phyloP scores from a whole-genome alignment of 2,888 invertebrate genomes.

The Drosophila niveifrons region DNA sequence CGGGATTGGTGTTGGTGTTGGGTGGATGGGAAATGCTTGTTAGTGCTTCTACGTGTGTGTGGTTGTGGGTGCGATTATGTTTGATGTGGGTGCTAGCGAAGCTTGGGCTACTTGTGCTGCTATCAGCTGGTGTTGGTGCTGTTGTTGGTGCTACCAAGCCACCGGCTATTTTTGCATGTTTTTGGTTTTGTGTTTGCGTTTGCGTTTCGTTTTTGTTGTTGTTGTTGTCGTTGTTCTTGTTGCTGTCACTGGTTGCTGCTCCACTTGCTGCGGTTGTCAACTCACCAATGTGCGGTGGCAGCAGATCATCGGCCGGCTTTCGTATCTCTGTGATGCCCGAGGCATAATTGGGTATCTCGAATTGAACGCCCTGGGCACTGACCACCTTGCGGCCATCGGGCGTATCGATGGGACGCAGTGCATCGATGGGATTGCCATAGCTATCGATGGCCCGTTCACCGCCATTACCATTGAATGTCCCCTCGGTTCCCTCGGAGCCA shows the following conservation, averaged over 20 bases:
- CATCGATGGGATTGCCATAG: constrained; percentile 84
- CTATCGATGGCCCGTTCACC: constrained; percentile 79
- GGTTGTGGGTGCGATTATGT: constrained; percentile 20
- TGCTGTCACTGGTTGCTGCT: constrained; percentile 29
- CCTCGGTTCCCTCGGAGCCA: constrained; percentile 16
- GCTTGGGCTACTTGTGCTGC: constrained; percentile 45
- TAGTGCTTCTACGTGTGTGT: constrained; percentile 52
- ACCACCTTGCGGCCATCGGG: constrained; percentile 84
- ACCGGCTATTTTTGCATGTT: constrained; percentile 22
- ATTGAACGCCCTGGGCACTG: constrained; percentile 83
- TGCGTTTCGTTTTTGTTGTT: constrained; percentile 7
- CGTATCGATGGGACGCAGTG: constrained; percentile 82
- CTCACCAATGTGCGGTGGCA: constrained; percentile 85
- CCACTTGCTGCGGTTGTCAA: constrained; percentile 60
- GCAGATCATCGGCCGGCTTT: constrained; percentile 83
- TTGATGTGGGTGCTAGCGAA: constrained; percentile 24
- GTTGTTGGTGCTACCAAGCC: constrained; percentile 37
- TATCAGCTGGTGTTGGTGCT: constrained; percentile 29
- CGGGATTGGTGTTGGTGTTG: not conserved
- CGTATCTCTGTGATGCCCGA: constrained; percentile 85
- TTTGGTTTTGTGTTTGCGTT: constrained; percentile 31
- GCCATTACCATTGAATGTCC: constrained; percentile 47
- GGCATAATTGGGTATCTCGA: constrained; percentile 85
- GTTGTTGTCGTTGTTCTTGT: constrained; percentile 18
- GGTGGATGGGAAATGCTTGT: constrained; percentile 21